Evolutionary conservation across 1,140 invertebrate genomes (phyloP).

Genomic region (Trichonephila inaurata): DNA sequence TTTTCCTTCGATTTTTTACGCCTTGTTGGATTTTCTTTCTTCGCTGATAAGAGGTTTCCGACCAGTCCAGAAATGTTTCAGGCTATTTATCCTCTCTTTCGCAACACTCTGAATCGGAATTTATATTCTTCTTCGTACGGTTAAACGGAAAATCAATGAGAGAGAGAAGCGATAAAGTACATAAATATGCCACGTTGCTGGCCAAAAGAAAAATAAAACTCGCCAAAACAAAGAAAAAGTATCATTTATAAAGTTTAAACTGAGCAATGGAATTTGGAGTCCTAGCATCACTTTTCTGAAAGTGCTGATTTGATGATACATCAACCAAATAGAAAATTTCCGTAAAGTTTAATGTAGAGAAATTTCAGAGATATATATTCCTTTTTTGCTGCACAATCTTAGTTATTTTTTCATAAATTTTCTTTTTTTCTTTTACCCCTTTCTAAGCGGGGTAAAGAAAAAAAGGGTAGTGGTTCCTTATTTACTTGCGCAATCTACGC

Average conservation of each 20-base stretch:
- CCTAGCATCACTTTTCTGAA: background rate
- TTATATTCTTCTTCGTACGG: slow-evolving; percentile 40
- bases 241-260: slow-evolving; percentile 45
- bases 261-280: slow-evolving; percentile 5
- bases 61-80: background rate
- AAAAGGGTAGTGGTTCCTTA: background rate
- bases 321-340: slow-evolving; percentile 13
- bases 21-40: background rate
- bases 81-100: background rate
- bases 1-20: background rate
- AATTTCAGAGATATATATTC: background rate
- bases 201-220: slow-evolving; percentile 3
- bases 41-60: slow-evolving; percentile 38
- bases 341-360: slow-evolving; percentile 22
- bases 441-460: background rate
- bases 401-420: background rate
- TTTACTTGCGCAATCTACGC: slow-evolving; percentile 10
- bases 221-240: slow-evolving; percentile 13
- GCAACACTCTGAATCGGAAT: slow-evolving; percentile 23
- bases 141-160: slow-evolving; percentile 47
- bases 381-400: background rate
- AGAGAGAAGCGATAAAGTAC: slow-evolving; percentile 5
- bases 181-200: slow-evolving; percentile 30
- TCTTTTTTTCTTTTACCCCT: background rate
- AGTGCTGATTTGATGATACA: slow-evolving; percentile 29